Evolutionary conservation across 2,888 invertebrate genomes (phyloP).

Genomic region (Chrysomela aeneicollis): DNA sequence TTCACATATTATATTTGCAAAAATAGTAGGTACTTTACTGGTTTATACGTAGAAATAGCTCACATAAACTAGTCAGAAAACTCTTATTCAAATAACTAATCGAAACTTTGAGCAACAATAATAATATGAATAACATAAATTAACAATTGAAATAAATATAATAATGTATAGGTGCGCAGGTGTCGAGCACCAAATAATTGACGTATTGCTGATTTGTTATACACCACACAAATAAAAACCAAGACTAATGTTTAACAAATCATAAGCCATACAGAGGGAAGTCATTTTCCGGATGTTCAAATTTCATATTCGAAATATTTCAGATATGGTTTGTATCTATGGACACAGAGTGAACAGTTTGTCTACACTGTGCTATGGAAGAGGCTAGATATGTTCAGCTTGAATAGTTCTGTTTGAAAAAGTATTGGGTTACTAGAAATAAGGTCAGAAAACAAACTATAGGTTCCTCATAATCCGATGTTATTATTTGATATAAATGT

Average conservation of each 20-base stretch:
- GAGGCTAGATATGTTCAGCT: neutral
- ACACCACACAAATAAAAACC: conserved; percentile 36
- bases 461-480: too few species aligned
- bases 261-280: conserved; percentile 34
- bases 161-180: conserved; percentile 34
- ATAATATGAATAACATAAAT: conserved; percentile 38
- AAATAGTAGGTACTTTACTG: conserved; percentile 15
- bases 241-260: conserved; percentile 42
- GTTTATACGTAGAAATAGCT: conserved; percentile 23
- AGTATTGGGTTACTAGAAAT: too few species aligned
- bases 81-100: conserved; percentile 27
- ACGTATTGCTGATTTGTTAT: conserved; percentile 50
- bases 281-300: conserved; percentile 1
- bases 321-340: neutral
- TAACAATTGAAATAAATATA: conserved; percentile 33
- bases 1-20: conserved; percentile 35
- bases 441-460: too few species aligned
- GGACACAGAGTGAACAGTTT: too few species aligned
- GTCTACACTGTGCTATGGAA: too few species aligned
- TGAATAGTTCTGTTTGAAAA: too few species aligned
- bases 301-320: conserved; percentile 3
- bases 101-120: conserved; percentile 49
- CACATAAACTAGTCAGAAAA: conserved; percentile 15
- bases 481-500: too few species aligned
- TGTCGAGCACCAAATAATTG: conserved; percentile 50